Conservation (phyloP, 92 coral and sea anemone genomes). For the Phenganax marumi region DNA sequence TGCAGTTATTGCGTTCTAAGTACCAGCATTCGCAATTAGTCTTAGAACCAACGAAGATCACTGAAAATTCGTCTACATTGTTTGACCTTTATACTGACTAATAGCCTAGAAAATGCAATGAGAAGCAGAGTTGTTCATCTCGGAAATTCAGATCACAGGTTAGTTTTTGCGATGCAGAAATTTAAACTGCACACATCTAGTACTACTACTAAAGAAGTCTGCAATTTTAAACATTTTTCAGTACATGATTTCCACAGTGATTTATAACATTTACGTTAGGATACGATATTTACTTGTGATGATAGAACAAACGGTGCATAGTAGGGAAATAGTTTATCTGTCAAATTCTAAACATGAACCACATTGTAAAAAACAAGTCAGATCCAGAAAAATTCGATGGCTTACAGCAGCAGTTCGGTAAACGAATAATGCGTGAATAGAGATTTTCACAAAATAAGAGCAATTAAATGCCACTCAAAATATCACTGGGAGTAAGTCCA, state of each 20-base stretch:
- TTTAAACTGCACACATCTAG: not conserved
- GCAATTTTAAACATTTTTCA: not conserved
- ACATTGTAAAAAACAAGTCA: not conserved
- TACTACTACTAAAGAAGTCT: not conserved
- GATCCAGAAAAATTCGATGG: not conserved
- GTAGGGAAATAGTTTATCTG: not conserved
- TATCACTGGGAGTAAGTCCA: not conserved
- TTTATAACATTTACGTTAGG: not conserved
- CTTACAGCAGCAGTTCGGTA: not conserved
- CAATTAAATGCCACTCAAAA: not conserved
- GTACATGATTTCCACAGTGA: conserved; percentile 7
- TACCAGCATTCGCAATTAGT: too few relatives aligned
- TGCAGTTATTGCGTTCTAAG: too few relatives aligned
- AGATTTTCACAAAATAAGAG: conserved; percentile 6
- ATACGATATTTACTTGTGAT: not conserved
- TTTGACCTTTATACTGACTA: too few relatives aligned
- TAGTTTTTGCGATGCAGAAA: not conserved
- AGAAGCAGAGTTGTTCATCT: not conserved
- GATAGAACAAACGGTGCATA: not conserved
- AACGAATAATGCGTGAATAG: not conserved
- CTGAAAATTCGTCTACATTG: too few relatives aligned
- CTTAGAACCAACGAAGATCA: too few relatives aligned
- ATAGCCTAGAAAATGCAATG: not conserved
- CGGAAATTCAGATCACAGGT: not conserved
- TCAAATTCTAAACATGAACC: conserved; percentile 10